Evolutionary conservation across 2,888 invertebrate genomes (phyloP), one percentile per base, ranked within the genome.

Genomic region (Electrophaes corylata): DNA sequence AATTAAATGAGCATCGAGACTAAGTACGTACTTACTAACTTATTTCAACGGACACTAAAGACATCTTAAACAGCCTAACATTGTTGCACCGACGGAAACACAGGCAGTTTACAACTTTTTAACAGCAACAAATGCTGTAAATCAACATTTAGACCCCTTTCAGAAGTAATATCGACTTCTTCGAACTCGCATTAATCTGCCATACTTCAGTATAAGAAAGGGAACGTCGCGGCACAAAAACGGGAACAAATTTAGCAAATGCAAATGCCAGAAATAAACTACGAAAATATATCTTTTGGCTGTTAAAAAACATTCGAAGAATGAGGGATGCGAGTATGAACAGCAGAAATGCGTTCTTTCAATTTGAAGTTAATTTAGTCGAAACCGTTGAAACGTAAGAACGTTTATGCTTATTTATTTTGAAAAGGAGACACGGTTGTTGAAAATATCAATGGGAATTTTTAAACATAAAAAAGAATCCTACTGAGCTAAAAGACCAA

Each of bases 41-140:
- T 23, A 26, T 43, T 48, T 8, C 19, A 18, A 40, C 46, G 14
- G 29, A 41, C 29, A 43, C 43, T 44, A 31, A 48, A 58, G 52
- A 47, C 50, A 60, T 60, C 48, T 37, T 37, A 35, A 26, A 19
- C 47, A 35, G 18, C 3, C 33, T 35, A 45, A 90, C 90, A 89
- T 69, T 86, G 90, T 90, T 88, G 89, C 87, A 70, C 72, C 83
- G 78, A 81, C 90, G 91, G 90, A 91, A 90, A 89, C 88, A 86
- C 85, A 83, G 75, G 82, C 86, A 79, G 86, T 91, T 91, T 90
- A 90, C 88, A 90, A 88, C 90, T 89, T 91, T 91, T 91, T 91
- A 91, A 90, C 85, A 84, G 78, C 85, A 62, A 16, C 37, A 76
- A 72, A 77, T 81, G 88, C 84, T 81, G 87, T 91, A 91, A 91